Evolutionary conservation across 2,888 invertebrate genomes (phyloP), one percentile per base, ranked within the genome.

Genomic region (Kryphioiulus occultus): DNA sequence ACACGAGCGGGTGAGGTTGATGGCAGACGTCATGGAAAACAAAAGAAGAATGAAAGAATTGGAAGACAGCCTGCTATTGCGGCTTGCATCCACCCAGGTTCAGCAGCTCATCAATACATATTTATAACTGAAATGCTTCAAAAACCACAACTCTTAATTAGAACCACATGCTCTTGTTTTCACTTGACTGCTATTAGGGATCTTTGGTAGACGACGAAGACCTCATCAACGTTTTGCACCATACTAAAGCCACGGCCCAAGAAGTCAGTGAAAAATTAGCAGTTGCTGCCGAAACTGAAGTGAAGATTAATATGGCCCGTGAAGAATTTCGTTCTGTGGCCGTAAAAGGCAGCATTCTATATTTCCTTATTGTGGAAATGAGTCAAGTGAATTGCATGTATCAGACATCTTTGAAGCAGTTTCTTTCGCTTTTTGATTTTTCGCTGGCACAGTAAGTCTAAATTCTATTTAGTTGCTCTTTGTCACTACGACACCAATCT

Each of bases 321-420:
- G 98, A 99, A 92, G 98, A 99, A 92, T 99, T 98, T 91, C 94
- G 98, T 90, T 97, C 98, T 0, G 98, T 99, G 0, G 99, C 99
- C 2, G 96, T 96, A 0, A 94, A 98, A 90, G 98, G 98, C 22
- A 98, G 98, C 0, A 98, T 98, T 88, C 93, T 99, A 0, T 99
- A 99, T 91, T 99, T 99, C 91, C 93, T 99, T 78, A 98, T 99
- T 89, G 98, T 98, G 0, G 98, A 99, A 93, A 98, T 99, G 98
- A 97, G 97, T 91, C 96, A 97, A 91, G 98, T 99, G 0, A 98
- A 98, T 91, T 94, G 95, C 12, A 99, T 99, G 98, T 99, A 99
- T 91, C 99, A 99, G 92, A 98, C 98, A 90, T 97, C 98, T 0
- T 93, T 99, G 86, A 97, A 97, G 91, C 98, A 99, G 92, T 99